Evolutionary conservation across 2,797 vertebrate genomes (phyloP).

Genomic region (Leontocebus nigricollis): DNA sequence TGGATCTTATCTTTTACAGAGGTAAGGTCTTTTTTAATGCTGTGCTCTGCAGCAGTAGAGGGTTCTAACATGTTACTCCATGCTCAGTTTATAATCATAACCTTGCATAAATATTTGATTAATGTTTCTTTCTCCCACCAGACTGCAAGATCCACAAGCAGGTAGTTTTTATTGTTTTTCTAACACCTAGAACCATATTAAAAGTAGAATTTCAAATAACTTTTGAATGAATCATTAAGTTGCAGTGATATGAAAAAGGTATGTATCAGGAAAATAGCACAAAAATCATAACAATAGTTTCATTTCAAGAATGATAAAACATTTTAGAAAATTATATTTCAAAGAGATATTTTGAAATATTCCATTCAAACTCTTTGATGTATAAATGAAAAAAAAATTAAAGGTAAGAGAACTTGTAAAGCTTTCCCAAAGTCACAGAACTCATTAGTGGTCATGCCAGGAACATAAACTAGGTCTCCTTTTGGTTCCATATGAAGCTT

Average conservation of each 20-base stretch:
- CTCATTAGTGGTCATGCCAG: background rate
- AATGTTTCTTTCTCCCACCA: background rate
- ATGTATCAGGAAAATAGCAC: background rate
- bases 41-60: background rate
- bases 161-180: background rate
- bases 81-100: background rate
- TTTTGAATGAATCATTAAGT: background rate
- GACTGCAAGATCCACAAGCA: background rate
- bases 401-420: slow-evolving; percentile 33
- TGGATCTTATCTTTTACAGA: background rate
- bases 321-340: background rate
- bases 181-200: background rate
- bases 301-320: background rate
- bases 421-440: slow-evolving; percentile 31
- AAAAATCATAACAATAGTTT: background rate
- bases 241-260: background rate
- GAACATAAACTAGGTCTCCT: slow-evolving; percentile 54
- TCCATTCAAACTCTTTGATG: background rate
- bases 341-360: background rate
- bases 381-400: slow-evolving; percentile 29
- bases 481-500: no score
- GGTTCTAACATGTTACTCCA: background rate
- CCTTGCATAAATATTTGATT: background rate
- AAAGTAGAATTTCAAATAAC: background rate
- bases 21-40: background rate